Conservation (phyloP, 2,888 invertebrate species). For the Eristalinus sepulchralis region DNA sequence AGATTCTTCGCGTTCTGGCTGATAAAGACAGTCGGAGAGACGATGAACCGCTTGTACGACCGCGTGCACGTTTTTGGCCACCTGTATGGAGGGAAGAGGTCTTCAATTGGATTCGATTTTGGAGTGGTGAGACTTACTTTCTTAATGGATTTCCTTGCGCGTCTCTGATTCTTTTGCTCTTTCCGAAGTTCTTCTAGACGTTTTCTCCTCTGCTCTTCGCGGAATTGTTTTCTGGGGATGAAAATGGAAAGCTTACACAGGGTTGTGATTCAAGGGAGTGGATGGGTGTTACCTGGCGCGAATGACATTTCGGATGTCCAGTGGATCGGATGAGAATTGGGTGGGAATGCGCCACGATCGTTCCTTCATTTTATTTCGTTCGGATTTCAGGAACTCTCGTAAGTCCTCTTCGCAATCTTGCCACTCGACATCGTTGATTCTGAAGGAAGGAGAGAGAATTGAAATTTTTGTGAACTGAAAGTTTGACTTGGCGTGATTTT, state of each 20-base stretch:
- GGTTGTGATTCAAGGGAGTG: background rate
- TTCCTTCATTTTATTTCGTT: constrained; percentile 78
- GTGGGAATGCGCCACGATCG: constrained; percentile 75
- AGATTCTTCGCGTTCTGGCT: constrained; percentile 14
- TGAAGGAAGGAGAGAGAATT: constrained; percentile 44
- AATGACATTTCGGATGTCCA: constrained; percentile 77
- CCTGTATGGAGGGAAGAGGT: background rate
- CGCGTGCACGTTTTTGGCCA: constrained; percentile 1
- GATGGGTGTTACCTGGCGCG: constrained; percentile 76
- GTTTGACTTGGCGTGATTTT: too few species aligned
- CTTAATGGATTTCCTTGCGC: background rate
- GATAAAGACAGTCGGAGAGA: background rate
- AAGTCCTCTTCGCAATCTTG: constrained; percentile 78
- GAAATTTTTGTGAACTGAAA: background rate
- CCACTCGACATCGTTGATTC: constrained; percentile 79
- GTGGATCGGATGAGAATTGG: constrained; percentile 77
- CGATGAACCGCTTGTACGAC: constrained; percentile 11
- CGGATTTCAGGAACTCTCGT: constrained; percentile 78
- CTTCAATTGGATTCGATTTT: background rate
- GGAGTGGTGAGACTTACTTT: background rate
- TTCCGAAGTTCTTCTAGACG: constrained; percentile 68
- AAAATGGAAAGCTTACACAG: background rate
- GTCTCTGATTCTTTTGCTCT: background rate
- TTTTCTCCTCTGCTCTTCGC: constrained; percentile 77
- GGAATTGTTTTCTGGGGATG: constrained; percentile 77